Evolutionary conservation across 1,140 invertebrate genomes (phyloP), one percentile per base, ranked within the genome.

Genomic region (Ooceraea biroi): DNA sequence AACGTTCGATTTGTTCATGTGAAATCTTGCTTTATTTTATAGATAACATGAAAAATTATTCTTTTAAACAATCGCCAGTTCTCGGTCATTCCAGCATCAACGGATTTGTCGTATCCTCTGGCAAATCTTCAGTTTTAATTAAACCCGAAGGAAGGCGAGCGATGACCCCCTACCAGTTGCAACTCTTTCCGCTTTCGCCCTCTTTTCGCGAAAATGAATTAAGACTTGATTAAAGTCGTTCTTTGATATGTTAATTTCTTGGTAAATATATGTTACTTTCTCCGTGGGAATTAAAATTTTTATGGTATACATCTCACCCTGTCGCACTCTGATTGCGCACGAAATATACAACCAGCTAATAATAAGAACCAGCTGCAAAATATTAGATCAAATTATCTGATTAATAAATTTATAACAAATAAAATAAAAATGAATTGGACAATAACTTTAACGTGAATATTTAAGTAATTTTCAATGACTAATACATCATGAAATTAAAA

Each of bases 241-340:
- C 94, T 94, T 94, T 94, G 94, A 94, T 92, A 94, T 94, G 94
- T 92, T 94, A 94, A 94, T 94, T 91, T 91, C 77, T 92, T 91
- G 91, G 92, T 92, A 94, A 94, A 94, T 92, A 93, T 91, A 90
- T 90, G 89, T 86, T 88, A 83, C 85, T 85, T 89, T 22, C 58
- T 60, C 52, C 71, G 63, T 57, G 66, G 72, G 61, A 88, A 85
- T 88, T 88, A 84, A 88, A 87, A 88, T 84, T 80, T 87, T 84
- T 80, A 48, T 12, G 22, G 61, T 50, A 76, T 76, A 61, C 44
- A 46, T 82, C 52, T 80, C 50, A 57, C 30, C 3, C 17, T 12
- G 25, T 68, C 48, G 48, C 1, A 68, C 12, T 46, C 36, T 22
- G 50, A 80, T 71, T 63, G 22, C 36, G 22, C 5, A 36, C 3